Evolutionary conservation across 2,888 invertebrate species (phyloP), one percentile per base, ranked within the genome.

Genomic region (Amblyjoppa proteus): DNA sequence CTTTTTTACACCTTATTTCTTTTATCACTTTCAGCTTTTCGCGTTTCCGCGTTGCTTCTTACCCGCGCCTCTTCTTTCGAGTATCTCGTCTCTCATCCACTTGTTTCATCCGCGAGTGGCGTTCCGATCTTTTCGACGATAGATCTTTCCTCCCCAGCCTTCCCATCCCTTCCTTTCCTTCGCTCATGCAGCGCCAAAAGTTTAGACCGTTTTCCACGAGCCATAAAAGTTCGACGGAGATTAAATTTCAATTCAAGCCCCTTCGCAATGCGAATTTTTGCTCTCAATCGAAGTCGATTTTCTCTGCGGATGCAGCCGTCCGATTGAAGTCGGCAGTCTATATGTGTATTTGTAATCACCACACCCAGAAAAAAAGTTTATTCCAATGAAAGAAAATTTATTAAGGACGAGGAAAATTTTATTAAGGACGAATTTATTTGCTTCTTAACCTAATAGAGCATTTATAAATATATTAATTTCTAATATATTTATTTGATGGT

Each of bases 1-100:
- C 31, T 66, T 58, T 85, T 79, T 85, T 56, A 76, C 73, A 53
- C 56, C 56, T 64, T 81, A 70, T 83, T 69, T 68, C 49, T 69
- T 71, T 70, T 71, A 61, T 73, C 76, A 38, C 49, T 69, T 49
- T 58, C 11, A 61, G 9, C 58, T 75, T 49, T 69, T 66, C 38
- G 64, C 31, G 38, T 71, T 64, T 66, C 38, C 41, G 25, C 58
- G 20, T n/a, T 49, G 51, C 34, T 25, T 68, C 71, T 76, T 41
- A 5, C 79, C 20, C 16, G 20, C 41, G 11, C 31, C 51, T 7
- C 34, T 3, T 20, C 31, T 34, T 56, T 71, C 70, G 41, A 45
- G 31, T 31, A 11, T 51, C 61, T 73, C 73, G 71, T 75, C 20
- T 61, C 56, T 83, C 68, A 71, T 73, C 41, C 76, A 9, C 70